Conservation (phyloP, 2,113 vertebrate species). For the Eretmochelys imbricata region DNA sequence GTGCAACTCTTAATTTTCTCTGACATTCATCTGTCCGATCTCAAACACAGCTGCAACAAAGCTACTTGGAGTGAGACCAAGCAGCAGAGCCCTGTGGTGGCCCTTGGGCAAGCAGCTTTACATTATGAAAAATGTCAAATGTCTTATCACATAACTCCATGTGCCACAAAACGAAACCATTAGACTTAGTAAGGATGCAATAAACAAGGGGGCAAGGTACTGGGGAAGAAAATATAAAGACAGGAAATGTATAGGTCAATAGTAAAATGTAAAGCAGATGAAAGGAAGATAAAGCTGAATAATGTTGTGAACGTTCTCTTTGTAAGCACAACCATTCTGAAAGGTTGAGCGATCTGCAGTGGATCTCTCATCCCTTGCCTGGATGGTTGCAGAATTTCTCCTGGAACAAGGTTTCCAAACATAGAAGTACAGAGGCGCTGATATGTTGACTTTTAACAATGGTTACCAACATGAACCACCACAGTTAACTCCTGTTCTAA, state of each 20-base stretch:
- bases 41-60: not conserved
- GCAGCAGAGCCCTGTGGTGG: not conserved
- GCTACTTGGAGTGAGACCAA: not conserved
- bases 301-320: not conserved
- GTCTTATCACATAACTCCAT: not conserved
- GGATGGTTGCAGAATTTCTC: not conserved
- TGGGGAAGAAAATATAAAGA: not conserved
- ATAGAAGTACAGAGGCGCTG: not conserved
- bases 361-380: rapidly evolving
- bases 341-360: not conserved
- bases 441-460: not conserved
- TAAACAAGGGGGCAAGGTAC: not conserved
- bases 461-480: not conserved
- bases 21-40: not conserved
- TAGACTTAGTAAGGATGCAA: not conserved
- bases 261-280: not conserved
- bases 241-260: rapidly evolving
- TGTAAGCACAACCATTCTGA: not conserved
- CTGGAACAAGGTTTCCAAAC: not conserved
- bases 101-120: not conserved
- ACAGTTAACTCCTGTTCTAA: not conserved
- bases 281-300: not conserved
- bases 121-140: not conserved
- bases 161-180: not conserved
- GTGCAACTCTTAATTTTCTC: not conserved